Evolutionary conservation across 2,888 invertebrate species (phyloP).

Genomic region (Linnaemya vulpina): DNA sequence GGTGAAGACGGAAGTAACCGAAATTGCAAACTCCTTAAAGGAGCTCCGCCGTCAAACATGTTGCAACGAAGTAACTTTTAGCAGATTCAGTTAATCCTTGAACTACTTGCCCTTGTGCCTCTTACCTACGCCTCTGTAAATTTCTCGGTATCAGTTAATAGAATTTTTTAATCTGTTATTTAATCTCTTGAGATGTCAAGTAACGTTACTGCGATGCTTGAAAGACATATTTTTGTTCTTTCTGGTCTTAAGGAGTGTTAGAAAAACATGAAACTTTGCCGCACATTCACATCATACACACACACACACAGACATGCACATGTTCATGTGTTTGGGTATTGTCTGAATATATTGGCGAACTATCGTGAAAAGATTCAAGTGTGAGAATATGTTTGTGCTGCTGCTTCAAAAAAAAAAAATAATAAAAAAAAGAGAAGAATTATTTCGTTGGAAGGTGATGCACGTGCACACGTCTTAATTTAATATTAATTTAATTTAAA

Average conservation of each 20-base stretch:
- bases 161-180: conserved; percentile 25
- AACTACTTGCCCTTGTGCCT: not conserved
- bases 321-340: not conserved
- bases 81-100: not conserved
- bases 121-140: not conserved
- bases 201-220: conserved; percentile 14
- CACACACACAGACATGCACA: too few relatives aligned
- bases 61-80: not conserved
- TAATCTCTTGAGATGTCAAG: conserved; percentile 40
- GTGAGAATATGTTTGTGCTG: not conserved
- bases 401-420: too few relatives aligned
- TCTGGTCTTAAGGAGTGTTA: not conserved
- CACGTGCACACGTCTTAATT: conserved; percentile 74
- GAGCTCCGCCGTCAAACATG: not conserved
- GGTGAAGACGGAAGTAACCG: conserved; percentile 5
- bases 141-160: conserved; percentile 15
- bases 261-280: not conserved
- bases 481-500: conserved; percentile 82
- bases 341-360: not conserved
- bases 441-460: conserved; percentile 25
- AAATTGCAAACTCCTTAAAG: not conserved
- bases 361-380: not conserved
- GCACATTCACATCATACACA: not conserved
- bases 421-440: not conserved
- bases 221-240: conserved; percentile 9